These are phyloP conservation scores for Chunga burmeisteri DNA, from an alignment of 2,113 vertebrate genomes.

Conservation along the genomic window DNA sequence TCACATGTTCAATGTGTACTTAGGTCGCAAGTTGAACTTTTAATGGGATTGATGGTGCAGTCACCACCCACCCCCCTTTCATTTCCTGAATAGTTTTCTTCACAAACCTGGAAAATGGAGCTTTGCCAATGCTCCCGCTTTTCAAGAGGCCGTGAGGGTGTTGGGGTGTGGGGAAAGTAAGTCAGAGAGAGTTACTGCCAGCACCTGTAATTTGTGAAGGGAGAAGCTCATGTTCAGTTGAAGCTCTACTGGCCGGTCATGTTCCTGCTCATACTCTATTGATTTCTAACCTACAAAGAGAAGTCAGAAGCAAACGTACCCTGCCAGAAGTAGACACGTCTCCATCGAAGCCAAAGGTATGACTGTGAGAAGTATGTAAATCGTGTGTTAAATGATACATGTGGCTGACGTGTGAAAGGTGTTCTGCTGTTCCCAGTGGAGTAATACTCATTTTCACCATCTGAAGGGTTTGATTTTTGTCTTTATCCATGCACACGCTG, in stretches of 20 bases:
- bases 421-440: not conserved
- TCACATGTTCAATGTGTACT: not conserved
- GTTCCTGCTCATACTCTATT: not conserved
- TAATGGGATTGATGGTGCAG: no score
- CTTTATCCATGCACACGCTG: not conserved
- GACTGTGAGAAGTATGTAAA: not conserved
- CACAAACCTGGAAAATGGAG: not conserved
- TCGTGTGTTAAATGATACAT: accelerated
- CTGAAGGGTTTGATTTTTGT: not conserved
- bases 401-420: not conserved
- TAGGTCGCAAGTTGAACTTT: not conserved
- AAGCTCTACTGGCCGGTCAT: not conserved
- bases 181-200: not conserved
- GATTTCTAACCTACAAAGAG: not conserved
- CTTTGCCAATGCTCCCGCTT: not conserved
- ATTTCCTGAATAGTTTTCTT: not conserved
- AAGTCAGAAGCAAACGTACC: not conserved
- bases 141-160: accelerated
- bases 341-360: not conserved
- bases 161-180: not conserved
- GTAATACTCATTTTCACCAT: not conserved
- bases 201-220: not conserved
- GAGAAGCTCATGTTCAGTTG: not conserved
- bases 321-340: not conserved
- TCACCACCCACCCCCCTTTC: not conserved